Conservation (phyloP, 35 echinoderm and acorn worm species). For the Nesometra sesokonis region DNA sequence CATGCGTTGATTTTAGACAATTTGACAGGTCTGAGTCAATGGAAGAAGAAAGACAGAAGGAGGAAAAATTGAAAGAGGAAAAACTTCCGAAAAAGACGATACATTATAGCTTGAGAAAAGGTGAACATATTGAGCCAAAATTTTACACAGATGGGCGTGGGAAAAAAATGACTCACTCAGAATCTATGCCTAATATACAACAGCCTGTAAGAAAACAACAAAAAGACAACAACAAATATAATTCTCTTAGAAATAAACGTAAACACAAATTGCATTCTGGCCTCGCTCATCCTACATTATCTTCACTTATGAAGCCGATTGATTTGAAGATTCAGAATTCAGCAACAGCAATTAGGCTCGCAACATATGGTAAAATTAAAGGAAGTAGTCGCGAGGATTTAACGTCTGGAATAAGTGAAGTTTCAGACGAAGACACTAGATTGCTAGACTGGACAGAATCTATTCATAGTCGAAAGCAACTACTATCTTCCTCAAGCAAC, state of each 20-base stretch:
- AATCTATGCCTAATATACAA: background rate
- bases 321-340: constrained; percentile 28
- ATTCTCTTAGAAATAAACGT: background rate
- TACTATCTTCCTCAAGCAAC: background rate
- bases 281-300: background rate
- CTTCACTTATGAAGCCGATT: background rate
- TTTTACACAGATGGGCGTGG: background rate
- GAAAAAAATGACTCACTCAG: background rate
- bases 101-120: background rate
- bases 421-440: constrained; percentile 29
- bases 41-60: background rate
- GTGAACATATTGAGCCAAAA: background rate
- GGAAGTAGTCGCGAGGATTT: constrained; percentile 89
- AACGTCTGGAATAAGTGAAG: constrained; percentile 47
- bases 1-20: background rate
- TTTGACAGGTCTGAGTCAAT: background rate
- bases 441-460: background rate
- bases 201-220: background rate
- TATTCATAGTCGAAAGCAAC: background rate
- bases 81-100: background rate
- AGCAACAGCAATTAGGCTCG: constrained; percentile 59
- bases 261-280: background rate
- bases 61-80: background rate
- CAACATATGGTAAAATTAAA: constrained; percentile 68
- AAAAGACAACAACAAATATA: background rate